These are phyloP conservation scores for Mantis religiosa DNA, from an alignment of 2,888 invertebrate genomes.

Conservation along the genomic window DNA sequence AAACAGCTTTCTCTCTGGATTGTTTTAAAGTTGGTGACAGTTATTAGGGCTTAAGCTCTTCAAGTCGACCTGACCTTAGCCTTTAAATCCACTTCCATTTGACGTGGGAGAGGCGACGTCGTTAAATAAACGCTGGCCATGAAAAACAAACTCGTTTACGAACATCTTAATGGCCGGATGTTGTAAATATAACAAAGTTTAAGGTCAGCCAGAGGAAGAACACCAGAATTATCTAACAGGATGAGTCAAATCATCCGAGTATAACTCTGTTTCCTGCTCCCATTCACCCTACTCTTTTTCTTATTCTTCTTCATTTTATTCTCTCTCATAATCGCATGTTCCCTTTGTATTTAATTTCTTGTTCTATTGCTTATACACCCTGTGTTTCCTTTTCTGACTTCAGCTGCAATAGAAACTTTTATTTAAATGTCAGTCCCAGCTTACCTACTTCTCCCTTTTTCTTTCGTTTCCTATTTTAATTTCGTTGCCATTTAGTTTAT, in stretches of 20 bases:
- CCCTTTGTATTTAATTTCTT: too few relatives aligned
- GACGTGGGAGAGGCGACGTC: background rate
- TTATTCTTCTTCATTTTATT: too few relatives aligned
- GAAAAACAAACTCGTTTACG: background rate
- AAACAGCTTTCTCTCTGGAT: too few relatives aligned
- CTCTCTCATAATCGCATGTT: too few relatives aligned
- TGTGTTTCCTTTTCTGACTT: too few relatives aligned
- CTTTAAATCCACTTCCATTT: background rate
- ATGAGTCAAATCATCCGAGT: background rate
- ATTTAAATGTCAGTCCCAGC: too few relatives aligned
- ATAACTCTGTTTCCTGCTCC: background rate
- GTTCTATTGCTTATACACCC: too few relatives aligned
- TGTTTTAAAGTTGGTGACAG: background rate
- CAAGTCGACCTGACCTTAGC: background rate
- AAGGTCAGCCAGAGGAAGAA: background rate
- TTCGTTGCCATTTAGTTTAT: too few relatives aligned
- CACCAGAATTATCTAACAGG: background rate
- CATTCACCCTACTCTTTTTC: background rate
- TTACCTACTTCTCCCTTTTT: too few relatives aligned
- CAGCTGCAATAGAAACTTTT: too few relatives aligned
- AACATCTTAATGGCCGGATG: background rate
- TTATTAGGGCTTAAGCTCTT: background rate
- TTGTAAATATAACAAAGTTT: background rate
- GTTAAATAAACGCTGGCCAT: background rate
- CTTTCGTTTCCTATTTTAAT: too few relatives aligned